Base-by-base conservation (phyloP, 1,140 invertebrate species). In the Lerema accius region DNA sequence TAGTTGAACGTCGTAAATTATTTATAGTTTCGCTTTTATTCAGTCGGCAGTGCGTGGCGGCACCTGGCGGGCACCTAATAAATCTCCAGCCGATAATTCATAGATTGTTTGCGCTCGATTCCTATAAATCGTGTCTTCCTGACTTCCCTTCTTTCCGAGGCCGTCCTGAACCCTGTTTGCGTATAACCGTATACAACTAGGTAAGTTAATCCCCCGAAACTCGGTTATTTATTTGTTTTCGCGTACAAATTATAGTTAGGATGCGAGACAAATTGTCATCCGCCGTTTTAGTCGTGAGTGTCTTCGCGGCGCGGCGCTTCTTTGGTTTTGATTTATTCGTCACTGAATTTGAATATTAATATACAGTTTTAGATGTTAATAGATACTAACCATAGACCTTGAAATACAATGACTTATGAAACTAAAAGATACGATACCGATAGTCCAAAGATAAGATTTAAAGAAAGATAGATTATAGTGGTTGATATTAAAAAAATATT, bases 21-120 rank as follows among this genome's bases (percentile, higher is more conserved):
- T 79, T 76, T 76, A 79, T 75, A 67, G 66, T 51, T 56, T 48
- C 51, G 63, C 63, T 76, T 72, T 73, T 68, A 70, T 65, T 56
- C 48, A 58, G 55, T 49, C 51, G 49, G 32, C 35, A 49, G 65
- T 69, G 71, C 71, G 69, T 76, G 75, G 67, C 35, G 53, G 65
- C 71, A 72, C 71, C 71, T 76, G 75, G 67, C 68, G 59, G 42
- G 53, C 55, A 49, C 14, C 51, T 66, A 60, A 80, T 79, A 81
- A 81, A 81, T 80, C 76, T 74, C 63, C 14, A 16, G 42, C 65
- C 69, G 69, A 78, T 76, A 79, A 80, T 78, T 79, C 75, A 79
- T 66, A 49, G 71, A 58, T 58, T 58, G 55, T 58, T 58, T 58
- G 42, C 55, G 55, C 55, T 19, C 42, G 55, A 32, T 17, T 35